Evolutionary conservation across 2,797 vertebrate genomes (phyloP), one percentile per base, ranked within the genome.

Genomic region (Setipinna tenuifilis): DNA sequence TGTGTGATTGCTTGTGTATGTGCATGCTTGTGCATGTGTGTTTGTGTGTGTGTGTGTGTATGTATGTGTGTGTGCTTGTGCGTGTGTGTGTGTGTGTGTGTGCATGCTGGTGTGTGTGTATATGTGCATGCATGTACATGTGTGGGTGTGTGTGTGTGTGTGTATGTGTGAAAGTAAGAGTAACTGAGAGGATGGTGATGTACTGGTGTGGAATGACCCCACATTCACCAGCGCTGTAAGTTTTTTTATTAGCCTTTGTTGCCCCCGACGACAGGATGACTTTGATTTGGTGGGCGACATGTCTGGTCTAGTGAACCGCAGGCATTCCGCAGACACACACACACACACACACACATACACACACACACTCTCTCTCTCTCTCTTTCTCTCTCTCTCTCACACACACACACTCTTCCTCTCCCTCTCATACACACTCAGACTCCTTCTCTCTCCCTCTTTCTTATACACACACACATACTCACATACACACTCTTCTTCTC

Each of bases 261-360:
- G 14, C 16, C 68, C 68, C 12, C 25, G 68, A 75, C 28, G 28
- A 35, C 68, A 75, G 68, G 28, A 41, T 75, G 28, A 41, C 68
- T 75, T 75, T 75, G 68, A 75, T 75, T 75, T 75, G 68, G 68
- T 35, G 28, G 68, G 68, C 28, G 28, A 41, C 68, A 41, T 75
- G 68, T 19, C 68, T 75, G 68, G 68, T 75, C 93, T 95, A 93
- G 94, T 94, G 92, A 93, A 92, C 88, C 87, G 92, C 92, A 93
- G 94, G 91, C 90, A 92, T 95, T 89, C 87, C 17, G 68, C 68
- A 28, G 28, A 75, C 54, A 62, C 54, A 81, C 61, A 83, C 71
- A 75, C 14, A 28, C 28, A 17, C 68, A 11, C 28, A 16, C 28
- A 54, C 50, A 54, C 50, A 54, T 7, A 54, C 7, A 14, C 50